Conservation (phyloP, 1,140 invertebrate genomes). For the Bilobella aurantiaca region DNA sequence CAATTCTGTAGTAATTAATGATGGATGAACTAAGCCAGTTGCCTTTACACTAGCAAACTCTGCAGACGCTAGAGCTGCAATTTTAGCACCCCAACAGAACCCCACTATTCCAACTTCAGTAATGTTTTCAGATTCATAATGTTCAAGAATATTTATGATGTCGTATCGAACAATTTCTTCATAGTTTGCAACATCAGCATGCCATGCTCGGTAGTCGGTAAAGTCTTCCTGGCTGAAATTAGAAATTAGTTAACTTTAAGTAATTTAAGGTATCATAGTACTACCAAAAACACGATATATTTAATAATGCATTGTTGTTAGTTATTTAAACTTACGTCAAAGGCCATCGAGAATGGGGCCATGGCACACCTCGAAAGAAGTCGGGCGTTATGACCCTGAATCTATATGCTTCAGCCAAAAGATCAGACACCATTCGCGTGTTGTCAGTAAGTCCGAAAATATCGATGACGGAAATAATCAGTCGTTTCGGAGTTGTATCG, state of each 20-base stretch:
- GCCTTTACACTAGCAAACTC: slow-evolving; percentile 23
- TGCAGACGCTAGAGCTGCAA: slow-evolving; percentile 17
- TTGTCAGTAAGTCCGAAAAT: background rate
- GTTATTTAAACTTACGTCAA: slow-evolving; percentile 4
- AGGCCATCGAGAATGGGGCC: slow-evolving; percentile 1
- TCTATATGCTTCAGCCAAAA: slow-evolving; percentile 17
- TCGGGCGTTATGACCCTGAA: slow-evolving; percentile 28
- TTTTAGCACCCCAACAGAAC: slow-evolving; percentile 33
- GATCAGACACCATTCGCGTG: slow-evolving; percentile 7
- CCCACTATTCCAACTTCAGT: slow-evolving; percentile 28
- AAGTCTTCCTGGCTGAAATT: slow-evolving; percentile 10
- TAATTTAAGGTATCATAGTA: background rate
- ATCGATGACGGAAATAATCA: background rate
- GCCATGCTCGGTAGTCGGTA: slow-evolving; percentile 3
- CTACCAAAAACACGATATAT: no score
- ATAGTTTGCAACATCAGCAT: slow-evolving; percentile 9
- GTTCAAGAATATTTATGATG: slow-evolving; percentile 15
- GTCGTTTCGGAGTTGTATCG: background rate
- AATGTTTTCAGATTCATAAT: slow-evolving; percentile 18
- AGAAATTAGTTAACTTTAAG: background rate
- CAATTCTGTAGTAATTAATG: slow-evolving; percentile 13
- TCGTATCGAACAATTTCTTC: slow-evolving; percentile 17
- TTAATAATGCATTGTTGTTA: no score
- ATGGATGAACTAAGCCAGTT: slow-evolving; percentile 27
- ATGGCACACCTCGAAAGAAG: slow-evolving; percentile 19